Evolutionary conservation across 2,888 invertebrate genomes (phyloP).

Genomic region (Eupithecia inturbata): DNA sequence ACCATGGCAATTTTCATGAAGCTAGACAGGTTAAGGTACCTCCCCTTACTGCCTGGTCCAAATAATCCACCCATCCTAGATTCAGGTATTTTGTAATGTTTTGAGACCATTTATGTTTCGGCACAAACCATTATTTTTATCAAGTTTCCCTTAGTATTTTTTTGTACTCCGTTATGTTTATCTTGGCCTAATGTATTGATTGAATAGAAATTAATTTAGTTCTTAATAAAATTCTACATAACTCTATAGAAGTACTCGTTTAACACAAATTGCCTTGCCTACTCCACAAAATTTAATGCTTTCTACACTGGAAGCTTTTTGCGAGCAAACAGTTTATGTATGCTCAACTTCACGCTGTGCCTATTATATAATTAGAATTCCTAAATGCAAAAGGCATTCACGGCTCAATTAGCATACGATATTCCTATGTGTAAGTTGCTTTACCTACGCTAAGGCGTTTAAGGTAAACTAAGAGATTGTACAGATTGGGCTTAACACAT

Average conservation of each 20-base stretch:
- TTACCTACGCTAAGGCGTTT: not conserved
- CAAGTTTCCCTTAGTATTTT: not conserved
- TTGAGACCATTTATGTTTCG: too few species aligned
- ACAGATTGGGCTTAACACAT: not conserved
- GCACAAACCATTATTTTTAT: not conserved
- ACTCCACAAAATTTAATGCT: not conserved
- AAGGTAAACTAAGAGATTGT: not conserved
- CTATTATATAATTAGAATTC: conserved; percentile 44
- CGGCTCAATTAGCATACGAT: conserved; percentile 41
- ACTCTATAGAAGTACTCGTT: not conserved
- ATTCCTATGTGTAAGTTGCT: conserved; percentile 11
- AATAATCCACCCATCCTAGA: too few species aligned
- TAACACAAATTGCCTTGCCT: not conserved
- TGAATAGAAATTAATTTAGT: not conserved
- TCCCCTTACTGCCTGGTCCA: too few species aligned
- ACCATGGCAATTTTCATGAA: too few species aligned
- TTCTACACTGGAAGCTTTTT: conserved; percentile 17
- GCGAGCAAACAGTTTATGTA: conserved; percentile 20
- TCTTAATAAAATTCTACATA: not conserved
- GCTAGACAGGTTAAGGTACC: too few species aligned
- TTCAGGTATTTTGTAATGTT: too few species aligned
- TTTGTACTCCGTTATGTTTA: not conserved
- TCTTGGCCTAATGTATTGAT: not conserved
- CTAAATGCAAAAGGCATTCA: conserved; percentile 38
- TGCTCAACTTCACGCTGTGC: conserved; percentile 33